Evolutionary conservation across 2,888 invertebrate species (phyloP), one percentile per base, ranked within the genome.

Genomic region (Melieria omissa): DNA sequence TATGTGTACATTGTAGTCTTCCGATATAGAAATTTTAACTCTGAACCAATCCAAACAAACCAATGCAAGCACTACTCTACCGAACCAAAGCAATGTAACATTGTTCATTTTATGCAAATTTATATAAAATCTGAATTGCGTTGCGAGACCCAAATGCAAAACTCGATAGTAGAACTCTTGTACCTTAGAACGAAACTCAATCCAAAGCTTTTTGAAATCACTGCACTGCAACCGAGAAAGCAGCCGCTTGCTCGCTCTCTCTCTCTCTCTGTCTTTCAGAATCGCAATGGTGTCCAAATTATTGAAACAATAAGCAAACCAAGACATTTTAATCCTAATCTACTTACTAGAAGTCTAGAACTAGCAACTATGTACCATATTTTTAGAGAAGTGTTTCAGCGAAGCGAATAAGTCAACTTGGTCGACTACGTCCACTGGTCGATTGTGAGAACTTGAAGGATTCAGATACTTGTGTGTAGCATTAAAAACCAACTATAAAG

Each of bases 181-280:
- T 67, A 67, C 67, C 67, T 67, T 67, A 67, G 47, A 67, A 67
- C 6, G 67, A 60, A 67, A 67, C 42, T 47, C 41, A 60, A 49
- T 60, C 67, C 67, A 67, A 67, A 67, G 67, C 67, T 67, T 67
- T 67, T 60, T 67, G 49, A 67, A 47, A 49, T 29, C 29, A n/a
- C n/a, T n/a, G 29, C 29, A 29, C 29, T 29, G 29, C 29, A 29
- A 29, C 29, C 29, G 29, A 29, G 29, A 29, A 29, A 29, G 29
- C 29, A 29, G 29, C 29, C 29, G 29, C 29, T 1, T 16, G 16
- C 16, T 16, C 16, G 1, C 29, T 29, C 29, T 29, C 29, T 29
- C 29, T 29, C 29, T 29, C 29, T 29, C 29, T 29, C 2, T 29
- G 29, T 29, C 29, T 29, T 29, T 29, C 29, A 29, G 29, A 29